Percentiles rank a stretch among this genome's conserved stretches.
Conservation (phyloP, 2,113 vertebrate species). For the Platysteira castanea region DNA sequence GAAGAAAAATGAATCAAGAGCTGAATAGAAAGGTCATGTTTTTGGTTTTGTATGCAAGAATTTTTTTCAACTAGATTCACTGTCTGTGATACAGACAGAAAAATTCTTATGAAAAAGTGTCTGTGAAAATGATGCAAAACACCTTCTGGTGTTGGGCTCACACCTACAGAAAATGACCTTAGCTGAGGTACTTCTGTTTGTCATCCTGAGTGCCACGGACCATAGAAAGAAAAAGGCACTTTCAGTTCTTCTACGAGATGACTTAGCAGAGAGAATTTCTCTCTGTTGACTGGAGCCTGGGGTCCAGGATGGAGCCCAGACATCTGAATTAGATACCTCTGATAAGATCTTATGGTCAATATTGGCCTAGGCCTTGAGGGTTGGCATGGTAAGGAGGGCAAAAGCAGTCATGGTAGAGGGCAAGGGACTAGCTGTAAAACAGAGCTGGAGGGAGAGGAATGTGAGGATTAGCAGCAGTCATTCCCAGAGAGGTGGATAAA, state of each 20-base stretch:
- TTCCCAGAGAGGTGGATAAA: not conserved
- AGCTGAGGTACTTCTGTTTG: not conserved
- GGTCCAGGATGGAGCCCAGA: not conserved
- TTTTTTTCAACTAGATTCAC: not conserved
- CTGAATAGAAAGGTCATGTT: not conserved
- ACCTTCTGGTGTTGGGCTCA: not conserved
- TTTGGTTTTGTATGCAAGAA: not conserved
- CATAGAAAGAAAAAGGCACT: not conserved
- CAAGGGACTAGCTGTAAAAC: not conserved
- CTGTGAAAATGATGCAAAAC: not conserved
- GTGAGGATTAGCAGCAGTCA: not conserved
- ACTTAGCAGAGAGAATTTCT: not conserved
- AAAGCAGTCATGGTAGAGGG: not conserved
- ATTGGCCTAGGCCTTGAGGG: not conserved
- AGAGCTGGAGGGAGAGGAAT: not conserved
- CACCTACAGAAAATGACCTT: not conserved
- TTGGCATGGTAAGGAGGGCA: not conserved
- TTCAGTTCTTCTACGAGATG: not conserved
- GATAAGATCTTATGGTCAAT: not conserved
- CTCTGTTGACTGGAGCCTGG: rapidly evolving
- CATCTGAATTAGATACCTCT: not conserved
- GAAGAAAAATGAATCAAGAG: not conserved
- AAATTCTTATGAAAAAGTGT: not conserved
- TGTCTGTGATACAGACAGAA: not conserved
- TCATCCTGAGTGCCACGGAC: not conserved